phyloP scores from a whole-genome alignment of 2,797 vertebrate species.

The Protonibea diacanthus region DNA sequence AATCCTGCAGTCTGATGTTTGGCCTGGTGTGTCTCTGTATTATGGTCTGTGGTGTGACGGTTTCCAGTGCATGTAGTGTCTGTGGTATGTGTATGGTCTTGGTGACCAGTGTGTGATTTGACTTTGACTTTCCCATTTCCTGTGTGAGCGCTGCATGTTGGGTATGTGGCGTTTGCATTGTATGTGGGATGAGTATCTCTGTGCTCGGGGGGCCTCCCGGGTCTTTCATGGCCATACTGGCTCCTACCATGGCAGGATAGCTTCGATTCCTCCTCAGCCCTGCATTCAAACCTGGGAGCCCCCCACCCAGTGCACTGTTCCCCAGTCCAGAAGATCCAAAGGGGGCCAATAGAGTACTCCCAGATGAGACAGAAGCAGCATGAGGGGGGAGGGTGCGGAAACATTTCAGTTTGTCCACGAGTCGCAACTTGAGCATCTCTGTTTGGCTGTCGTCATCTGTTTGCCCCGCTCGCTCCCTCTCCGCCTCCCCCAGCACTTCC shows the following conservation, averaged over 20 bases:
- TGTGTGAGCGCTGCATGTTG: constrained; percentile 25
- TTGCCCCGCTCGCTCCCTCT: constrained; percentile 80
- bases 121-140: constrained; percentile 41
- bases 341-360: constrained; percentile 79
- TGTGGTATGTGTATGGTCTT: constrained; percentile 53
- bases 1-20: constrained; percentile 34
- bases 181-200: constrained; percentile 87
- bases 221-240: constrained; percentile 98
- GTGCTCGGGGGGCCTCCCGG: constrained; percentile 86
- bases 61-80: constrained; percentile 55
- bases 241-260: constrained; percentile 97
- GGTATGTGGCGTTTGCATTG: constrained; percentile 40
- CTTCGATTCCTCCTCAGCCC: constrained; percentile 95
- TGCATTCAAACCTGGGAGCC: constrained; percentile 87
- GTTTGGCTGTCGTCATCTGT: constrained; percentile 89
- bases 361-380: constrained; percentile 66
- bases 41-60: constrained; percentile 61
- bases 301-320: constrained; percentile 81
- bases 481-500: constrained; percentile 89
- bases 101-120: constrained; percentile 20
- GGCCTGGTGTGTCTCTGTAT: constrained; percentile 79
- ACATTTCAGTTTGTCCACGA: constrained; percentile 96
- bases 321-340: constrained; percentile 84
- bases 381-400: constrained; percentile 89
- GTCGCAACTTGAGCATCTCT: constrained; percentile 92